Evolutionary conservation across 2,113 vertebrate genomes (phyloP).

Genomic region (Heliornis fulica): DNA sequence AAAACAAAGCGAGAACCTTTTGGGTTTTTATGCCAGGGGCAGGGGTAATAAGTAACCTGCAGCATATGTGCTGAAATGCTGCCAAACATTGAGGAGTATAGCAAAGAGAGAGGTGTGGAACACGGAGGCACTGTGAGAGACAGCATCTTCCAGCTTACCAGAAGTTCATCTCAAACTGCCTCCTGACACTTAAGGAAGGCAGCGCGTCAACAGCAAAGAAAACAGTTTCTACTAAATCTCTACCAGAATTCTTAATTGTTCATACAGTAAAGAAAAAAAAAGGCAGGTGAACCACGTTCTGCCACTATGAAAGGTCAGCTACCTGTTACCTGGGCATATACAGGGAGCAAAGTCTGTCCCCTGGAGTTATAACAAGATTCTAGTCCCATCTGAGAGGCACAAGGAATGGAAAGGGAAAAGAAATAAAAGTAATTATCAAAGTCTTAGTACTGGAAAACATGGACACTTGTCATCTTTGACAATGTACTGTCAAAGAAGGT

Average conservation of each 20-base stretch:
- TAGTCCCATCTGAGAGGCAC: background rate
- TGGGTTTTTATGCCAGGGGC: background rate
- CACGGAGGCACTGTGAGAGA: conserved; percentile 23
- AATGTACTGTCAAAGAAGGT: background rate
- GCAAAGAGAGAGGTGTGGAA: conserved; percentile 11
- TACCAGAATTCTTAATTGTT: background rate
- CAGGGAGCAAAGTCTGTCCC: background rate
- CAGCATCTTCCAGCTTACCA: conserved; percentile 29
- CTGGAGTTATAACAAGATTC: background rate
- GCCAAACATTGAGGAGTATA: background rate
- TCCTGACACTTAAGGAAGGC: background rate
- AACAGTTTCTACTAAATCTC: background rate
- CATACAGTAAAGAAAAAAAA: background rate
- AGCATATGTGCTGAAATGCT: conserved; percentile 16
- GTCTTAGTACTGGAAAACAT: background rate
- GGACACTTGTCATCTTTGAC: background rate
- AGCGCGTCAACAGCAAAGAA: background rate
- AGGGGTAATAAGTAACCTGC: background rate
- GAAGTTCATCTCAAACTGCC: conserved; percentile 7
- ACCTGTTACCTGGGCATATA: background rate
- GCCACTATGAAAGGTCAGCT: background rate
- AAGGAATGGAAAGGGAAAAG: background rate
- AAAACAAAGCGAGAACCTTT: background rate
- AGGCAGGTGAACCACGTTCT: background rate
- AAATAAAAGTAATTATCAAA: background rate